These are phyloP conservation scores for Idaea aversata DNA, from an alignment of 2,888 invertebrate species.

Conservation along the genomic window DNA sequence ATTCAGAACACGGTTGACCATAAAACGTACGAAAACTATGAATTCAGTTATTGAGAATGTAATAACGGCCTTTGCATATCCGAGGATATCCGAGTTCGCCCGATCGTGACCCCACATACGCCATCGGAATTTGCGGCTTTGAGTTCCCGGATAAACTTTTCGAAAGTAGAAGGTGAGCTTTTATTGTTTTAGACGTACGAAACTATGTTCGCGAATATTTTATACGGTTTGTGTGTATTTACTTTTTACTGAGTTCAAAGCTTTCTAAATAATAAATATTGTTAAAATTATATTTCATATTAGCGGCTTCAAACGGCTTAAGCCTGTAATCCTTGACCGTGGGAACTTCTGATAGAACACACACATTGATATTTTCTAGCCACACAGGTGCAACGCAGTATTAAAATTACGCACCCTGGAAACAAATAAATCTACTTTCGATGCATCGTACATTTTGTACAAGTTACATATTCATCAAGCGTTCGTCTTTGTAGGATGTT, in stretches of 20 bases:
- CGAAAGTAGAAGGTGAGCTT: not conserved
- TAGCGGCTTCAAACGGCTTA: too few relatives aligned
- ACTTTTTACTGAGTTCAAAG: not conserved
- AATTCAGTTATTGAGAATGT: conserved; percentile 5
- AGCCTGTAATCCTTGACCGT: too few relatives aligned
- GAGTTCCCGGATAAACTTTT: conserved; percentile 13
- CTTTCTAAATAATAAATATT: too few relatives aligned
- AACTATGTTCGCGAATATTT: not conserved
- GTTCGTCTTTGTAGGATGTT: too few relatives aligned
- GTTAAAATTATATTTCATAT: too few relatives aligned
- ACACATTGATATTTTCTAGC: too few relatives aligned
- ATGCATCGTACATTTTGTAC: too few relatives aligned
- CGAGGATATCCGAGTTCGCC: conserved; percentile 8
- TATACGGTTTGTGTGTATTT: not conserved
- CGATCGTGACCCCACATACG: conserved; percentile 25
- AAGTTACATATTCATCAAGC: too few relatives aligned
- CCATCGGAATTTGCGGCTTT: conserved; percentile 17
- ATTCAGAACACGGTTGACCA: not conserved
- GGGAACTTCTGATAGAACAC: too few relatives aligned
- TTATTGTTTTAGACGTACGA: not conserved
- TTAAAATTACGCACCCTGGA: too few relatives aligned
- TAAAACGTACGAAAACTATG: conserved; percentile 17
- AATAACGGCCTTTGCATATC: not conserved
- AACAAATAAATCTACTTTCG: too few relatives aligned
- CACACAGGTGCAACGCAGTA: too few relatives aligned